These are phyloP conservation scores for Hyposmocoma kahamanoa DNA, from an alignment of 1,140 invertebrate species.

Conservation along the genomic window DNA sequence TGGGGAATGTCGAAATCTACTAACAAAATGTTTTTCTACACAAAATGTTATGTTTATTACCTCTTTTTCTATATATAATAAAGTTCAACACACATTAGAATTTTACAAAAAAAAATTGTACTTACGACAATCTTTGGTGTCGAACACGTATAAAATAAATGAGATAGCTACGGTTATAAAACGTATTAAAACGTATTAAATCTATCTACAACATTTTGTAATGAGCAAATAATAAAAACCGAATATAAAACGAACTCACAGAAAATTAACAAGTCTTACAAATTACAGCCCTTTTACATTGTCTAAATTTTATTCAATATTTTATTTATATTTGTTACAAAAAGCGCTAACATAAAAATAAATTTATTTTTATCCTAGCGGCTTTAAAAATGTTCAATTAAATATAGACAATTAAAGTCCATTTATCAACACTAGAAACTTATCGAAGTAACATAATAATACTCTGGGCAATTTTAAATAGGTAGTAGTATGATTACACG, in stretches of 20 bases:
- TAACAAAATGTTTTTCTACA: no score
- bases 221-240: slow-evolving; percentile 11
- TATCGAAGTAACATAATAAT: slow-evolving; percentile 19
- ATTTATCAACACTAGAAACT: slow-evolving; percentile 13
- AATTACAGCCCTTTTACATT: slow-evolving; percentile 17
- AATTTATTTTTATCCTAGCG: background rate
- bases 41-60: no score
- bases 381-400: background rate
- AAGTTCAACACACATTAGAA: slow-evolving; percentile 32
- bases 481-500: slow-evolving; percentile 8
- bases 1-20: slow-evolving; percentile 57
- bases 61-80: no score
- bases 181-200: no score
- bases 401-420: background rate
- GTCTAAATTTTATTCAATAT: slow-evolving; percentile 4
- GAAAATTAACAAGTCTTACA: slow-evolving; percentile 18
- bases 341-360: background rate
- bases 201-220: slow-evolving; percentile 7
- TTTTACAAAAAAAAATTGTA: slow-evolving; percentile 15
- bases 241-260: background rate
- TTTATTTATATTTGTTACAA: background rate
- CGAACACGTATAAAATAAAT: slow-evolving; percentile 18
- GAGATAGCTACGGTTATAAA: slow-evolving; percentile 19
- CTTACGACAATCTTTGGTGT: slow-evolving; percentile 28
- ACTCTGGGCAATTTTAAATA: slow-evolving; percentile 16